Conservation (phyloP, 2,888 invertebrate species). For the Entomobrya multifasciata region DNA sequence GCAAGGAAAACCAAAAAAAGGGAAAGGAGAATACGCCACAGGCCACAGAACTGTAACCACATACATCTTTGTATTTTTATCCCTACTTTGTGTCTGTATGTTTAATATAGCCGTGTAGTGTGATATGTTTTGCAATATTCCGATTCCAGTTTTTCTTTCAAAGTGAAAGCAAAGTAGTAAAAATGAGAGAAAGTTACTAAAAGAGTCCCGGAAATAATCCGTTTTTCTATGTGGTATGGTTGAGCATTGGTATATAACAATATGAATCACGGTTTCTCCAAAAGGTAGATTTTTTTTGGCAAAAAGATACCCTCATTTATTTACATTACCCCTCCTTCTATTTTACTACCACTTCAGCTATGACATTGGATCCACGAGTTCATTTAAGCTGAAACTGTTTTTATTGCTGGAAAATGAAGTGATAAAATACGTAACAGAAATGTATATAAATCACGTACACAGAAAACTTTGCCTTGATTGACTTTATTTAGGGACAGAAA, state of each 20-base stretch:
- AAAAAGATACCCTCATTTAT: no score
- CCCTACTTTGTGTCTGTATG: not conserved
- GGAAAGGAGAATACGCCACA: not conserved
- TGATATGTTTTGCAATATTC: no score
- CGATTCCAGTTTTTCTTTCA: no score
- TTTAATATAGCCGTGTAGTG: not conserved
- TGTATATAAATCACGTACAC: no score
- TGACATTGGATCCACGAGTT: not conserved
- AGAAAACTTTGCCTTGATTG: no score
- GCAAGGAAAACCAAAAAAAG: not conserved
- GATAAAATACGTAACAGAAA: no score
- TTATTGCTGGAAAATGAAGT: slow-evolving; percentile 29
- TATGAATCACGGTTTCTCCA: not conserved
- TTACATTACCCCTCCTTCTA: not conserved
- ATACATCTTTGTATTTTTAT: no score
- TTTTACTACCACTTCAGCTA: not conserved
- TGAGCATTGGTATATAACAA: not conserved
- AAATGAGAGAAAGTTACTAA: not conserved
- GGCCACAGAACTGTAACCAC: no score
- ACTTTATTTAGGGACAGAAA: no score
- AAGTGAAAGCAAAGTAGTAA: not conserved
- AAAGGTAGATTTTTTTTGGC: not conserved
- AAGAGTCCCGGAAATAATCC: not conserved
- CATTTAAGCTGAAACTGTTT: slow-evolving; percentile 22
- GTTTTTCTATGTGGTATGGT: not conserved